A percentile compares a stretch with the other conserved stretches of the same genome.
phyloP scores from a whole-genome alignment of 2,888 invertebrate genomes.

The Metallyticus violacea region DNA sequence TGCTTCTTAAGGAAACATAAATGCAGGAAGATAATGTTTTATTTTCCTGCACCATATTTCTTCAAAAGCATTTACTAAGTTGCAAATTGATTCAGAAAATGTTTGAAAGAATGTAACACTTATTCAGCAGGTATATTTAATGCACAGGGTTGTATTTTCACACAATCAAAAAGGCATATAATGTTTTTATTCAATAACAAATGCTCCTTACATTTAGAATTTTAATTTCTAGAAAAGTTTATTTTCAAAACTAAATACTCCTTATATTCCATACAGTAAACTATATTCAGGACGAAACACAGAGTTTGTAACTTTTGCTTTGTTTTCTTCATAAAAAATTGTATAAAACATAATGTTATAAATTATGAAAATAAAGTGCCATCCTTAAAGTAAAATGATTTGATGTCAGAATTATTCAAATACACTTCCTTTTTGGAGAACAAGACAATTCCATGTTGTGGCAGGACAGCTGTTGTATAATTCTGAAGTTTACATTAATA shows the following conservation, averaged over 20 bases:
- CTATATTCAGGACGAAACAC: background rate
- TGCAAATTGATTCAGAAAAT: too few species aligned
- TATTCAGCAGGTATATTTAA: too few species aligned
- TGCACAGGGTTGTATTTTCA: background rate
- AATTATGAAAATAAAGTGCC: background rate
- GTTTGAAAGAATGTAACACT: too few species aligned
- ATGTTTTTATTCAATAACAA: background rate
- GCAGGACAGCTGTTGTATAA: too few species aligned
- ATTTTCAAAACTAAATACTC: background rate
- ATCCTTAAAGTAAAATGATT: background rate
- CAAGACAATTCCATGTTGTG: too few species aligned
- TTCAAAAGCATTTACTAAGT: too few species aligned
- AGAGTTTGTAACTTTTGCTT: background rate
- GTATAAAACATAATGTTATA: background rate
- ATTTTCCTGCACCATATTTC: too few species aligned
- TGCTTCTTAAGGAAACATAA: too few species aligned
- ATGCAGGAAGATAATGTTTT: too few species aligned
- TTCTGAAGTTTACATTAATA: too few species aligned
- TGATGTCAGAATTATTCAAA: background rate
- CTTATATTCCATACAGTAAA: too few species aligned
- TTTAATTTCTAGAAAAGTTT: background rate
- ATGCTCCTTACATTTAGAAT: background rate
- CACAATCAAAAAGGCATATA: background rate
- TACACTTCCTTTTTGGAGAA: background rate
- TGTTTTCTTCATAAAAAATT: background rate